Conservation (phyloP, 2,113 vertebrate genomes). For the Uria lomvia region DNA sequence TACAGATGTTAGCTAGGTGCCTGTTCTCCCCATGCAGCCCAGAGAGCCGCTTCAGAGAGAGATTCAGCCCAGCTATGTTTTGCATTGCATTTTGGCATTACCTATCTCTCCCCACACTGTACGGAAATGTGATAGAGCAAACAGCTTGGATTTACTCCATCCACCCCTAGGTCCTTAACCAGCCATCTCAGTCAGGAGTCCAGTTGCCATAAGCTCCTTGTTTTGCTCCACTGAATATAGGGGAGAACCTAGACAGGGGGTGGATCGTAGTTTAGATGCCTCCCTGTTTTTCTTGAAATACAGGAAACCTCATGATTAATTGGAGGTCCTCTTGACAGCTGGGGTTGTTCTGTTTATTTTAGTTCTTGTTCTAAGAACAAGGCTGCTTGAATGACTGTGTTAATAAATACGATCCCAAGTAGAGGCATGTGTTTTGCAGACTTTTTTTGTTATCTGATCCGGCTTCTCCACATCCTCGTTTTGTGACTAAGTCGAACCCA, state of each 20-base stretch:
- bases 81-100: neutral
- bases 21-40: neutral
- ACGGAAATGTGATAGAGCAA: neutral
- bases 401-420: slow-evolving; percentile 27
- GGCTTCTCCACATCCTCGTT: slow-evolving; percentile 16
- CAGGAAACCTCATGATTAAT: neutral
- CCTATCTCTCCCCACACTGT: neutral
- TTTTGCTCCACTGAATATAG: neutral
- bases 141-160: neutral
- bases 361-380: slow-evolving; percentile 29
- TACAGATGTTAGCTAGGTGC: neutral
- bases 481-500: slow-evolving; percentile 33
- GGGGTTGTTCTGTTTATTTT: slow-evolving; percentile 14
- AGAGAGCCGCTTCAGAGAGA: neutral
- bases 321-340: neutral
- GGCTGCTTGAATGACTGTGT: neutral
- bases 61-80: neutral
- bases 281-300: neutral
- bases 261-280: neutral
- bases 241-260: neutral
- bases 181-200: neutral
- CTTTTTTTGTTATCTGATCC: slow-evolving; percentile 3
- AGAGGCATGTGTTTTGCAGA: slow-evolving; percentile 17
- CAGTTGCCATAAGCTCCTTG: neutral
- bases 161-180: neutral